These are phyloP conservation scores for Clarias fuscus DNA, from an alignment of 2,797 vertebrate genomes.

Conservation along the genomic window DNA sequence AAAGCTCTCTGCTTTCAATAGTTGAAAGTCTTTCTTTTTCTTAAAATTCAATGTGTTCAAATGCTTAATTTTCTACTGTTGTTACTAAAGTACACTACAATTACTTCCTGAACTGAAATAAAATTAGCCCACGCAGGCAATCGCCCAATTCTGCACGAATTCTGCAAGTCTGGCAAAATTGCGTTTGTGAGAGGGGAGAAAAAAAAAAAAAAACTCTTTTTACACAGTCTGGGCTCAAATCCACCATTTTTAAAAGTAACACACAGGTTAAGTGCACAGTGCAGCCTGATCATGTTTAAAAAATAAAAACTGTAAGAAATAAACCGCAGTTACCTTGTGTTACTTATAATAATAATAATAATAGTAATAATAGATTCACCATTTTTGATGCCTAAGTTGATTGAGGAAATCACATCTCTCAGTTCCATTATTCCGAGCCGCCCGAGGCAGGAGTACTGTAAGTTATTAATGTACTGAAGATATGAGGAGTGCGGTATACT, in stretches of 20 bases:
- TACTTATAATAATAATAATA: background rate
- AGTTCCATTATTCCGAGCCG: background rate
- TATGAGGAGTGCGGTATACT: background rate
- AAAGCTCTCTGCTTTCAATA: background rate
- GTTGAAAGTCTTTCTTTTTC: background rate
- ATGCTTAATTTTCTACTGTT: background rate
- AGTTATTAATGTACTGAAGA: background rate
- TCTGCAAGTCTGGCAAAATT: background rate
- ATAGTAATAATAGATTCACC: too few relatives aligned
- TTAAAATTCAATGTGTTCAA: background rate
- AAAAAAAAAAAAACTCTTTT: background rate
- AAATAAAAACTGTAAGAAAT: background rate
- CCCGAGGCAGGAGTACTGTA: background rate
- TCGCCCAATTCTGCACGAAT: background rate
- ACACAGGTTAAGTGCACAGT: background rate
- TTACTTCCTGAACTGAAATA: background rate
- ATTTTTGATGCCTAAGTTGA: background rate
- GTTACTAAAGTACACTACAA: background rate
- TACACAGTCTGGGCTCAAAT: background rate
- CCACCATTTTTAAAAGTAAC: background rate
- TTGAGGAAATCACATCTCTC: background rate
- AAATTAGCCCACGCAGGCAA: background rate
- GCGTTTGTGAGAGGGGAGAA: background rate
- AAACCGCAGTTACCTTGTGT: too few relatives aligned
- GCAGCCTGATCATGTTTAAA: background rate